phyloP scores from a whole-genome alignment of 2,113 vertebrate genomes.

The Alces alces region DNA sequence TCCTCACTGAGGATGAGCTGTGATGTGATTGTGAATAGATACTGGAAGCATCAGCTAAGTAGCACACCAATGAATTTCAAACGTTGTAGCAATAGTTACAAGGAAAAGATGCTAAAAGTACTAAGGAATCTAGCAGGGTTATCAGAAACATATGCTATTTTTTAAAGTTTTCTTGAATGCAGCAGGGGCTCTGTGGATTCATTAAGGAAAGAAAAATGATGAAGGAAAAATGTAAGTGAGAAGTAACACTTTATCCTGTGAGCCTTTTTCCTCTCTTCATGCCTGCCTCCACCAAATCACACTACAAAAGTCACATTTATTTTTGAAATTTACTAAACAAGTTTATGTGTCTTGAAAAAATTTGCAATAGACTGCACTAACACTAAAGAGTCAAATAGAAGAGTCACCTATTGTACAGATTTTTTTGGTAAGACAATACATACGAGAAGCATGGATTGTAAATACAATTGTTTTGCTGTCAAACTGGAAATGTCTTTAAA shows the following conservation, averaged over 20 bases:
- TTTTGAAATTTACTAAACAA: slow-evolving; percentile 36
- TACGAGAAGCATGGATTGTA: background rate
- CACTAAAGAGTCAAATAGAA: background rate
- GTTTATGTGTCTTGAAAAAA: background rate
- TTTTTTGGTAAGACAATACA: background rate
- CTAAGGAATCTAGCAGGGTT: background rate
- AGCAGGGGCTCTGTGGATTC: background rate
- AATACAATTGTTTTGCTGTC: background rate
- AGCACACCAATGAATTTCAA: background rate
- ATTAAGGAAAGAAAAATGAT: background rate
- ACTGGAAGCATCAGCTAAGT: background rate
- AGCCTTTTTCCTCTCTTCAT: background rate
- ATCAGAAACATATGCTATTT: slow-evolving; percentile 13
- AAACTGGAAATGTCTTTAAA: background rate
- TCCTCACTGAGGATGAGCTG: background rate
- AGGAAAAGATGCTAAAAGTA: background rate
- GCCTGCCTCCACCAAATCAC: background rate
- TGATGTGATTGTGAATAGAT: background rate
- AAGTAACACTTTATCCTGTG: background rate
- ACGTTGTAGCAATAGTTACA: background rate
- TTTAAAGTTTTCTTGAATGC: background rate
- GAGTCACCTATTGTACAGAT: background rate
- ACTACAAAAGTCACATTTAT: background rate
- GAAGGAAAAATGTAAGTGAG: background rate
- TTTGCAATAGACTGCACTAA: background rate